A percentile compares a stretch with the other conserved stretches of the same genome.
Evolutionary conservation across 2,888 invertebrate genomes (phyloP).

Genomic region (Epicampocera succincta): DNA sequence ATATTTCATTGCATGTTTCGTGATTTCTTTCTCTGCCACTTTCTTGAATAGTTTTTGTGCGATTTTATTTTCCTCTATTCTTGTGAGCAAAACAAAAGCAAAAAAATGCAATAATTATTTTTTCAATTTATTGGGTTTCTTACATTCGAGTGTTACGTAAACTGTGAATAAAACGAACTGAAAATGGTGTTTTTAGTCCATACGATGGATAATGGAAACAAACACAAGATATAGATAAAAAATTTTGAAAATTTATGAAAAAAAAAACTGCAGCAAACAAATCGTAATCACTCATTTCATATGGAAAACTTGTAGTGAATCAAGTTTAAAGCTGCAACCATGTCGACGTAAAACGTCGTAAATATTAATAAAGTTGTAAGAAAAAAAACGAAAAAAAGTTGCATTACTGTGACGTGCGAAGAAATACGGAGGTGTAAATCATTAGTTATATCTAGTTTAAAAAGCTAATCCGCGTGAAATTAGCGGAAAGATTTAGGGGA

Average conservation of each 20-base stretch:
- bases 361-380: neutral
- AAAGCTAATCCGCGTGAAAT: neutral
- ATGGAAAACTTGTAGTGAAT: constrained; percentile 33
- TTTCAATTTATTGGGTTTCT: constrained; percentile 26
- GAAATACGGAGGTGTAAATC: constrained; percentile 14
- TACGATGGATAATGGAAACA: constrained; percentile 63
- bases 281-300: constrained; percentile 28
- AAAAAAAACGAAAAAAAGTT: neutral
- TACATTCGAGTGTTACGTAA: constrained; percentile 53
- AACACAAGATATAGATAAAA: constrained; percentile 42
- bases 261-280: constrained; percentile 13
- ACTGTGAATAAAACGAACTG: constrained; percentile 33
- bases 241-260: constrained; percentile 7
- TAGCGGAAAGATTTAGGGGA: neutral
- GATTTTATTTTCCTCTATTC: constrained; percentile 50
- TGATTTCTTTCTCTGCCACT: constrained; percentile 29
- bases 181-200: constrained; percentile 64
- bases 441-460: neutral
- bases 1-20: neutral
- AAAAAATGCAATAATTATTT: constrained; percentile 50
- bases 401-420: neutral
- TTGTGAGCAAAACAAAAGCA: neutral
- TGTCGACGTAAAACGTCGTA: neutral
- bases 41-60: constrained; percentile 36
- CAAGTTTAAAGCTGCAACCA: constrained; percentile 38